Evolutionary conservation across 2,888 invertebrate genomes (phyloP).

Genomic region (Cephus sareptanus): DNA sequence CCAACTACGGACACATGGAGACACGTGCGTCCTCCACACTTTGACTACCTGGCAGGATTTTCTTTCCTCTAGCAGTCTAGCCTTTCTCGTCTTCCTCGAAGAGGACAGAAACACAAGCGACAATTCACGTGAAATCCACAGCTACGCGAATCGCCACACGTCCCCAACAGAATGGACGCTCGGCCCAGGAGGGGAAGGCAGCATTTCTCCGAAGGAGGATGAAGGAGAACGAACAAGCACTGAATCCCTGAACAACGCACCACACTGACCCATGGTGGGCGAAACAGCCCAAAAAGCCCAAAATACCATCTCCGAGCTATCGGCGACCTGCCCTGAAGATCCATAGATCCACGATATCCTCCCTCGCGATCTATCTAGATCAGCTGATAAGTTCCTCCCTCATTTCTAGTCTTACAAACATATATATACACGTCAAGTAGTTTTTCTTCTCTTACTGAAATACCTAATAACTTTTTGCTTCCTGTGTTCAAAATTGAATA

Average conservation of each 20-base stretch:
- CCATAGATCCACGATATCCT: not conserved
- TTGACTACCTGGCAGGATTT: conserved; percentile 52
- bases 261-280: conserved; percentile 27
- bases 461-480: too few species aligned
- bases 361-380: not conserved
- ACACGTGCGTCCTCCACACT: conserved; percentile 19
- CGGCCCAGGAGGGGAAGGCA: too few species aligned
- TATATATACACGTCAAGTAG: too few species aligned
- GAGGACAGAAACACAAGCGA: not conserved
- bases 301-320: conserved; percentile 10
- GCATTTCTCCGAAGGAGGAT: not conserved
- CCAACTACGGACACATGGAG: conserved; percentile 56
- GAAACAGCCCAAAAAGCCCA: conserved; percentile 24
- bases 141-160: too few species aligned
- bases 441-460: too few species aligned
- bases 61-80: conserved; percentile 37
- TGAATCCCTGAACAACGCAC: conserved; percentile 41
- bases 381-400: too few species aligned
- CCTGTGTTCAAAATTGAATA: too few species aligned
- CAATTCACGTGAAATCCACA: not conserved
- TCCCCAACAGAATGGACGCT: too few species aligned
- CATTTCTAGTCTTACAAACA: too few species aligned
- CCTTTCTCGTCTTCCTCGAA: not conserved
- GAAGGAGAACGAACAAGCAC: conserved; percentile 4
- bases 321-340: not conserved